phyloP scores from a whole-genome alignment of 2,797 vertebrate species.

The Chaetophractus vellerosus region DNA sequence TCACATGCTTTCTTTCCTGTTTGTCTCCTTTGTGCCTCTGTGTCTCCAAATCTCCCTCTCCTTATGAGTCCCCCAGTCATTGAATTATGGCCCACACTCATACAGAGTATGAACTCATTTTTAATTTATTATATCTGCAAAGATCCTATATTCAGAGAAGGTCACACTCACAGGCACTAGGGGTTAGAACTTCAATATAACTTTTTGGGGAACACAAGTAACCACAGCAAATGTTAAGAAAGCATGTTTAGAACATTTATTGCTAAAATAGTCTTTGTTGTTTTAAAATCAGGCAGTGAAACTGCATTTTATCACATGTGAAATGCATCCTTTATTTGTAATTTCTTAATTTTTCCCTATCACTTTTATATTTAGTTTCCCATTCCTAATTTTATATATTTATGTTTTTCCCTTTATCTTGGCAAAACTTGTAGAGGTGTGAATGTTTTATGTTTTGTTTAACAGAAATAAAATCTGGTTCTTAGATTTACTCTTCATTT shows the following conservation, averaged over 20 bases:
- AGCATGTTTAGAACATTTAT: neutral
- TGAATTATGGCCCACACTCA: too few species aligned
- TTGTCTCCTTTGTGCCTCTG: too few species aligned
- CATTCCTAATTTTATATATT: neutral
- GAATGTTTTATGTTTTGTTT: neutral
- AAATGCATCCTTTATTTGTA: neutral
- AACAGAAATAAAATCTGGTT: neutral
- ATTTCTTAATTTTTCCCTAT: constrained; percentile 9
- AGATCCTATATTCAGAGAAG: too few species aligned
- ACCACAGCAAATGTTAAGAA: neutral
- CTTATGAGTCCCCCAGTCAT: too few species aligned
- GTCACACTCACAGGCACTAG: too few species aligned
- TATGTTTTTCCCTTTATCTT: constrained; percentile 5
- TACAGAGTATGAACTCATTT: too few species aligned
- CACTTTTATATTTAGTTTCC: constrained; percentile 27
- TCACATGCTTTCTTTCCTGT: too few species aligned
- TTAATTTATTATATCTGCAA: too few species aligned
- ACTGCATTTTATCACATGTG: neutral
- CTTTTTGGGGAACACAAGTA: too few species aligned
- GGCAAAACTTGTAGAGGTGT: neutral
- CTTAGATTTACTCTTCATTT: neutral
- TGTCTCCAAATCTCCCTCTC: too few species aligned
- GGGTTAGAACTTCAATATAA: too few species aligned
- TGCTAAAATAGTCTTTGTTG: neutral
- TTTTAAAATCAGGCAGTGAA: neutral